Evolutionary conservation across 2,888 invertebrate genomes (phyloP), one percentile per base, ranked within the genome.

Genomic region (Atethmia centrago): DNA sequence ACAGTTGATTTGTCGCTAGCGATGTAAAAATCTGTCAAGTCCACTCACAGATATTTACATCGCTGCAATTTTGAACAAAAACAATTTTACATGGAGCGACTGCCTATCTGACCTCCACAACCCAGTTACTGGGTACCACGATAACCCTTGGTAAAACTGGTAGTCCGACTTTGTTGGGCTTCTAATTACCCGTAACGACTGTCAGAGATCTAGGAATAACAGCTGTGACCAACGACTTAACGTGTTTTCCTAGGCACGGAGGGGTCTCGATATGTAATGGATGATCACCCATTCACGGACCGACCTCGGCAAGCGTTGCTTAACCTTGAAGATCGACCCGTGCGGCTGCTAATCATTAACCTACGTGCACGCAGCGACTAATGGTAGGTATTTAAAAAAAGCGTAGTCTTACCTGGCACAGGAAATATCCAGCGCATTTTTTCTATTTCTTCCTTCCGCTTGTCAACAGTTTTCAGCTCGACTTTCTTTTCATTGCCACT

Each of bases 341-440:
- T 58, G 21, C 12, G 19, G 10, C 7, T 31, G 19, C 10, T 31
- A 19, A n/a, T 10, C 19, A 55, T 3, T 21, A 21, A 21, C 10
- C n/a, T 12, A 12, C 49, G n/a, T n/a, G n/a, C 28, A 19, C 19
- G 28, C 9, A 56, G 28, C 16, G 19, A 28, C 19, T 1, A 14
- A 14, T 14, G 1, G 7, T 36, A 21, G 9, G 5, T 63, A 62
- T 21, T 31, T 16, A n/a, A 19, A 59, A 40, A 45, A 36, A 28
- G n/a, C 10, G 12, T 25, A 1, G 0, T 71, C 75, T 81, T n/a
- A 96, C 96, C 96, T 95, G 96, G 96, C 79, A 96, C 96, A 88
- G 96, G 96, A 87, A 96, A 95, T 92, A 96, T 96, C 96, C 96
- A 96, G 92, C 94, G 95, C 96, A 96, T 92, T 93, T 91, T 94